These are phyloP conservation scores for Brotula barbata DNA, from an alignment of 2,797 vertebrate genomes.

Conservation along the genomic window DNA sequence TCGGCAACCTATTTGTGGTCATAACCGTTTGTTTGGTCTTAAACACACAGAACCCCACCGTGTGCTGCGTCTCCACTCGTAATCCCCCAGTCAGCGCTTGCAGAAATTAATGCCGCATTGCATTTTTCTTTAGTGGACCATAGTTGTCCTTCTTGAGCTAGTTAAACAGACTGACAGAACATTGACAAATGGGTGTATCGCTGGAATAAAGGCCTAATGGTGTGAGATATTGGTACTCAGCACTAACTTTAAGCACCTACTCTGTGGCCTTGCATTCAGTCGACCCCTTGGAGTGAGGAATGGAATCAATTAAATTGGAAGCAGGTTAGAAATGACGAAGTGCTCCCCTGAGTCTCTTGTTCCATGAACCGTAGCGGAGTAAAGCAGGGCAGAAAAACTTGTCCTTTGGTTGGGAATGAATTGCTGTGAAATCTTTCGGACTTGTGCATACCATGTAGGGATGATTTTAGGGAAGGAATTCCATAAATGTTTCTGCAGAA, in stretches of 20 bases:
- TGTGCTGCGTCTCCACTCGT: slow-evolving; percentile 9
- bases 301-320: slow-evolving; percentile 64
- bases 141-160: slow-evolving; percentile 35
- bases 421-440: not conserved
- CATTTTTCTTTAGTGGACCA: slow-evolving; percentile 40
- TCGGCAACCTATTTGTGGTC: slow-evolving; percentile 13
- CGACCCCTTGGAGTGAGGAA: slow-evolving; percentile 49
- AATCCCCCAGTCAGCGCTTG: slow-evolving; percentile 10
- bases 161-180: slow-evolving; percentile 54
- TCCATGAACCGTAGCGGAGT: slow-evolving; percentile 36
- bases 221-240: slow-evolving; percentile 66
- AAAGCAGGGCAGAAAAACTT: slow-evolving; percentile 17
- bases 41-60: slow-evolving; percentile 11
- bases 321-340: slow-evolving; percentile 57
- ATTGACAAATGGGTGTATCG: slow-evolving; percentile 53
- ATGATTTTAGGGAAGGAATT: slow-evolving; percentile 5
- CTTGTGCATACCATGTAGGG: slow-evolving; percentile 9
- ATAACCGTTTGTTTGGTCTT: slow-evolving; percentile 27
- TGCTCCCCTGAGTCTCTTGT: slow-evolving; percentile 48
- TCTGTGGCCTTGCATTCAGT: slow-evolving; percentile 52
- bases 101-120: slow-evolving; percentile 31
- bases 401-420: slow-evolving; percentile 19
- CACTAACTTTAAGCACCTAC: slow-evolving; percentile 52
- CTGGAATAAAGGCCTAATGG: slow-evolving; percentile 65
- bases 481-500: not conserved